These are phyloP conservation scores for Cephalopterus ornatus DNA, from an alignment of 2,113 vertebrate species.

Conservation along the genomic window DNA sequence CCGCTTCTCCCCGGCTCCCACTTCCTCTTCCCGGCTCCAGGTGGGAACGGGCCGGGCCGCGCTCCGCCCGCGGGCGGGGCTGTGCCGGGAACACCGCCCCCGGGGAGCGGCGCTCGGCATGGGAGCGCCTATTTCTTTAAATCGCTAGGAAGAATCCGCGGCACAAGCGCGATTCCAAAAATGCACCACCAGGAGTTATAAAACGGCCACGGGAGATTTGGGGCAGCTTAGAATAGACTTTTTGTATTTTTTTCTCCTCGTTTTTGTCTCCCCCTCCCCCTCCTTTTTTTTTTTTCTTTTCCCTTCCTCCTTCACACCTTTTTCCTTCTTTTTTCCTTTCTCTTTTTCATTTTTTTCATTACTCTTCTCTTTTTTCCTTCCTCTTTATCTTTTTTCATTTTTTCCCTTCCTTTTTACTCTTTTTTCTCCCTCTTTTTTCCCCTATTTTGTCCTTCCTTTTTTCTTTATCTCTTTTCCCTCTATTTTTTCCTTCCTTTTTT, in stretches of 20 bases:
- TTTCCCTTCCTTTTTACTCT: no score
- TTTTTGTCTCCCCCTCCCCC: no score
- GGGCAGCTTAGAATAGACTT: not conserved
- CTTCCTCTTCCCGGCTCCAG: conserved; percentile 68
- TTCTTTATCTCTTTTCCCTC: no score
- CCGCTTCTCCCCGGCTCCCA: conserved; percentile 72
- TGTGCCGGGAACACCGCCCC: not conserved
- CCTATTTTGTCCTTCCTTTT: no score
- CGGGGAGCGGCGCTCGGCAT: no score
- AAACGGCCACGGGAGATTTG: not conserved
- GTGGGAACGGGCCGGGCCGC: not conserved
- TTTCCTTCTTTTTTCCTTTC: no score
- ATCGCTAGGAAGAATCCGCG: not conserved
- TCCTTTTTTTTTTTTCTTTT: not conserved
- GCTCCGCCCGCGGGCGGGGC: not conserved
- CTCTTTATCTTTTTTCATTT: no score
- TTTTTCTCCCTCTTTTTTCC: no score
- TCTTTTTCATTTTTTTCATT: no score
- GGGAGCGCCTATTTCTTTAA: accelerated
- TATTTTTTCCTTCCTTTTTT: no score
- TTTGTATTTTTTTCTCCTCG: no score
- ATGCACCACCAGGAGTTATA: not conserved
- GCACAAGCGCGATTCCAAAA: not conserved
- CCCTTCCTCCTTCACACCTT: not conserved
- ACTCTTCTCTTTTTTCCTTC: no score